Conservation (phyloP, 2,113 vertebrate genomes). For the Melanerpes aurifrons region DNA sequence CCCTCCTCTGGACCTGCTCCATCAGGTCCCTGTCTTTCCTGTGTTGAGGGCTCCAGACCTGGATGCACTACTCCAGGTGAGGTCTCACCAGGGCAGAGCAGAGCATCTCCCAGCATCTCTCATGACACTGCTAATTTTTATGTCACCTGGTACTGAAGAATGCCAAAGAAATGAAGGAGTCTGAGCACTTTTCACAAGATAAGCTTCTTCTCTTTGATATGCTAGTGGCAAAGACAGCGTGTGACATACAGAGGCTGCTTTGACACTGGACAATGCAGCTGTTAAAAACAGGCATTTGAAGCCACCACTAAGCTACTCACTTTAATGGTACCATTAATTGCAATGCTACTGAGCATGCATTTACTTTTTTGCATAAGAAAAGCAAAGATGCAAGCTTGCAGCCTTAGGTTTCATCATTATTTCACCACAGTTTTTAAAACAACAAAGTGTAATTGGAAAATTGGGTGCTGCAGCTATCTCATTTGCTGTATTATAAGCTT, state of each 20-base stretch:
- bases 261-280: neutral
- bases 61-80: no score
- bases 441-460: slow-evolving; percentile 37
- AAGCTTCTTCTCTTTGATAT: neutral
- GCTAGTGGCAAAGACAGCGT: neutral
- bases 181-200: neutral
- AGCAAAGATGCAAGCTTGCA: neutral
- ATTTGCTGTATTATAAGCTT: slow-evolving; percentile 37
- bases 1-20: no score
- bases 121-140: neutral
- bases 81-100: no score
- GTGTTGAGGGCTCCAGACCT: no score
- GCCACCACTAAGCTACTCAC: neutral
- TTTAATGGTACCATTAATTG: slow-evolving; percentile 10
- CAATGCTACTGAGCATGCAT: neutral
- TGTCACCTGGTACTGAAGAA: neutral
- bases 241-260: neutral
- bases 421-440: neutral
- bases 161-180: neutral
- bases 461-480: neutral
- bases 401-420: neutral
- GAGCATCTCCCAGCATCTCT: neutral
- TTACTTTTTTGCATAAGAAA: neutral
- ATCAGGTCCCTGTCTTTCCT: no score
- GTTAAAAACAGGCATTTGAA: neutral